These are phyloP conservation scores for Deilephila elpenor DNA, from an alignment of 2,888 invertebrate genomes.

Conservation along the genomic window DNA sequence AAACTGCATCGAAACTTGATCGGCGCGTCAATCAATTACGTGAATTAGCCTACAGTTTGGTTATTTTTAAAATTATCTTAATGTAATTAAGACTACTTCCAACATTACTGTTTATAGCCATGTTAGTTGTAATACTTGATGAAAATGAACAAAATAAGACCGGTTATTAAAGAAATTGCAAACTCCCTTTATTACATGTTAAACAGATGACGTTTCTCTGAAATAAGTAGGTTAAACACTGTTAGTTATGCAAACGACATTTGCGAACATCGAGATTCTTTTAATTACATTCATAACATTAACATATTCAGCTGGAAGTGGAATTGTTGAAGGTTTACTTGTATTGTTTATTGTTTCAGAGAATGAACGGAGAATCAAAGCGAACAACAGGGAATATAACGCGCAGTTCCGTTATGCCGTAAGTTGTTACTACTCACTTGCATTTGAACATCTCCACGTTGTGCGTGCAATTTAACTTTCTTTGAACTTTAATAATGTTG, in stretches of 20 bases:
- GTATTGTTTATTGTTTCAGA: constrained; percentile 88
- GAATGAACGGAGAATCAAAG: constrained; percentile 97
- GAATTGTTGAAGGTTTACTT: constrained; percentile 33
- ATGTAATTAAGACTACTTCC: too few species aligned
- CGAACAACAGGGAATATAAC: constrained; percentile 98
- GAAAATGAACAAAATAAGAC: too few species aligned
- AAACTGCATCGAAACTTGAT: too few species aligned
- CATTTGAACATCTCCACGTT: constrained; percentile 28
- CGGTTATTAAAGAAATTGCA: too few species aligned
- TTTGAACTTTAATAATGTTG: constrained; percentile 23
- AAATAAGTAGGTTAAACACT: constrained; percentile 1
- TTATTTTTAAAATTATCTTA: too few species aligned
- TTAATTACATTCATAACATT: constrained; percentile 10
- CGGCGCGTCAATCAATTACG: too few species aligned
- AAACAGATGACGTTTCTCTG: background rate
- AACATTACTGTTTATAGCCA: too few species aligned
- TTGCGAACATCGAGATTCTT: constrained; percentile 5
- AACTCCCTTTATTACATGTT: background rate
- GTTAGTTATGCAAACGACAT: constrained; percentile 8
- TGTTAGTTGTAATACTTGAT: too few species aligned
- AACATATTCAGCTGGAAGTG: constrained; percentile 14
- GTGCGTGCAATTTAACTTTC: constrained; percentile 29
- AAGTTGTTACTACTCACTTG: constrained; percentile 80
- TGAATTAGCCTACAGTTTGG: too few species aligned
- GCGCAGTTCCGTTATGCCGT: constrained; percentile 99